These are phyloP conservation scores for Ectemnius cavifrons DNA, from an alignment of 2,888 invertebrate genomes.

Conservation along the genomic window DNA sequence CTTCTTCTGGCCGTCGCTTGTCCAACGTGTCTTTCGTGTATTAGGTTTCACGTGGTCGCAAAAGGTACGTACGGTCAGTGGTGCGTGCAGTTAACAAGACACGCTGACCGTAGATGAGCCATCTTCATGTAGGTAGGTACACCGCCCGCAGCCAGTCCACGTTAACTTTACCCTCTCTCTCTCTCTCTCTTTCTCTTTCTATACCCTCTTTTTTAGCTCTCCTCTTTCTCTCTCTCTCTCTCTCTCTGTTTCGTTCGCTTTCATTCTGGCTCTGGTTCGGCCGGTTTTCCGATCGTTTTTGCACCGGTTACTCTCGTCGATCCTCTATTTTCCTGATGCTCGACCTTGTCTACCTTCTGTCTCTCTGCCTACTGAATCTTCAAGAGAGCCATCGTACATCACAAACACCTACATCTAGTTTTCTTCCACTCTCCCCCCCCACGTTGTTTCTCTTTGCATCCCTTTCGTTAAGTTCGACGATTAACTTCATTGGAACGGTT, in stretches of 20 bases:
- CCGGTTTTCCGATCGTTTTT: slow-evolving; percentile 52
- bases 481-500: too few relatives aligned
- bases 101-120: slow-evolving; percentile 53
- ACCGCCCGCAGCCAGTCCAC: slow-evolving; percentile 52
- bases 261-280: slow-evolving; percentile 24
- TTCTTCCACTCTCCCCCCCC: too few relatives aligned
- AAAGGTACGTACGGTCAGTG: slow-evolving; percentile 61
- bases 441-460: too few relatives aligned
- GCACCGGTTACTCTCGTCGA: slow-evolving; percentile 20
- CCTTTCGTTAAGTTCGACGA: too few relatives aligned
- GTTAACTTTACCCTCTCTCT: slow-evolving; percentile 39
- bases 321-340: slow-evolving; percentile 19
- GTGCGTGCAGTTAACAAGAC: slow-evolving; percentile 69
- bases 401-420: too few relatives aligned
- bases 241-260: background rate
- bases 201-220: too few relatives aligned
- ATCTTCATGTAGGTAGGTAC: slow-evolving; percentile 58
- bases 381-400: too few relatives aligned
- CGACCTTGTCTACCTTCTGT: slow-evolving; percentile 3
- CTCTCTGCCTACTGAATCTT: background rate
- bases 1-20: slow-evolving; percentile 8
- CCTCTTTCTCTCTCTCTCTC: slow-evolving; percentile 11
- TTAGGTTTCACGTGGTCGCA: slow-evolving; percentile 67
- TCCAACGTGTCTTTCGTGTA: slow-evolving; percentile 60
- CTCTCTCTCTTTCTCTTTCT: slow-evolving; percentile 23